A percentile compares a stretch with the other conserved stretches of the same genome.
These are phyloP conservation scores for Ectropis grisescens DNA, from an alignment of 1,140 invertebrate genomes.

Conservation along the genomic window DNA sequence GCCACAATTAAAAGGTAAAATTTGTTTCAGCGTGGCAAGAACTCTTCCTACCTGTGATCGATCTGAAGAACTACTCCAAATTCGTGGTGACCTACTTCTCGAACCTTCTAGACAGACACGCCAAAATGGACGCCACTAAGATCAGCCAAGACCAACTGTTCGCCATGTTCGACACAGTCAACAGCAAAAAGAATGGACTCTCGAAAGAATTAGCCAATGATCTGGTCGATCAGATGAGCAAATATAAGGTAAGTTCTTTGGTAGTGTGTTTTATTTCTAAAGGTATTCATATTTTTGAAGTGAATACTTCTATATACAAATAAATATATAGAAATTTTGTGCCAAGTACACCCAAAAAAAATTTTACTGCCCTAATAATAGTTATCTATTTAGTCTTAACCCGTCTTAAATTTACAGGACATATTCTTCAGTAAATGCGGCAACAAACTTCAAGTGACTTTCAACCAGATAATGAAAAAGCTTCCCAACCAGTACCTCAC, in stretches of 20 bases:
- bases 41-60: conserved; percentile 82
- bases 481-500: conserved; percentile 55
- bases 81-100: conserved; percentile 80
- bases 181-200: conserved; percentile 37
- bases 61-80: conserved; percentile 79
- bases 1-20: too few species aligned
- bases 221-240: conserved; percentile 60
- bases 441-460: conserved; percentile 59
- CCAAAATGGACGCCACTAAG: conserved; percentile 78
- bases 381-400: too few species aligned
- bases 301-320: too few species aligned
- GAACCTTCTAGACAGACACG: conserved; percentile 72
- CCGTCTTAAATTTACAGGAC: conserved; percentile 51
- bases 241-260: conserved; percentile 51
- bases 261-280: too few species aligned
- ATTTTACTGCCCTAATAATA: too few species aligned
- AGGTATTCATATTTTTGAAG: too few species aligned
- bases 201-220: conserved; percentile 56
- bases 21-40: conserved; percentile 86
- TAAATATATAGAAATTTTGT: too few species aligned
- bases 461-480: conserved; percentile 61
- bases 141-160: conserved; percentile 70
- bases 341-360: too few species aligned
- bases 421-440: conserved; percentile 52
- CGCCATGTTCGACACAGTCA: conserved; percentile 50